Evolutionary conservation across 2,888 invertebrate genomes (phyloP).

Genomic region (Linnaemya vulpina): DNA sequence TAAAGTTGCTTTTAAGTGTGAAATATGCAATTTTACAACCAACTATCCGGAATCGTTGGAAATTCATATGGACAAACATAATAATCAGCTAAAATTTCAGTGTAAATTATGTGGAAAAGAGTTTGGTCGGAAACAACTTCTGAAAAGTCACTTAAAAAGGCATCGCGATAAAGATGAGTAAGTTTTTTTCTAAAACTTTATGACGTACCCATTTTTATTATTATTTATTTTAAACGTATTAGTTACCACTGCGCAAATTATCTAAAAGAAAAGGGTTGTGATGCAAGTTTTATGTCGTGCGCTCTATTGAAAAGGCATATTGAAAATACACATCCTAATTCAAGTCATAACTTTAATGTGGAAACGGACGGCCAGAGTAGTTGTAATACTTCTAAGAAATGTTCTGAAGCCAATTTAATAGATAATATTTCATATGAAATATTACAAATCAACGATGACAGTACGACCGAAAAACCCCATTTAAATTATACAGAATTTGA

Average conservation of each 20-base stretch:
- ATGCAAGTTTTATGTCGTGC: slow-evolving; percentile 59
- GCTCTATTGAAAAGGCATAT: slow-evolving; percentile 71
- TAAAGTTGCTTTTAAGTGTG: slow-evolving; percentile 75
- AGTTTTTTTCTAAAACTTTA: slow-evolving; percentile 9
- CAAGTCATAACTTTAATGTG: neutral
- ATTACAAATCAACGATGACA: slow-evolving; percentile 2
- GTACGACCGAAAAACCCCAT: neutral
- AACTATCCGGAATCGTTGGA: slow-evolving; percentile 78
- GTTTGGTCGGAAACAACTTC: slow-evolving; percentile 78
- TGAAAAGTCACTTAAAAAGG: slow-evolving; percentile 77
- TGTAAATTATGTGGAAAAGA: slow-evolving; percentile 77
- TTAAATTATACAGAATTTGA: slow-evolving; percentile 10
- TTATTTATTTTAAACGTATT: neutral
- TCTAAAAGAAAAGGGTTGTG: slow-evolving; percentile 61
- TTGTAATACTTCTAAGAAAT: neutral
- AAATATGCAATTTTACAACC: slow-evolving; percentile 78
- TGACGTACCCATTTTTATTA: neutral
- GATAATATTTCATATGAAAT: slow-evolving; percentile 24
- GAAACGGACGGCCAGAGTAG: neutral
- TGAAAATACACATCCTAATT: slow-evolving; percentile 62
- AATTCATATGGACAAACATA: slow-evolving; percentile 79
- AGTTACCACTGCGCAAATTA: slow-evolving; percentile 60
- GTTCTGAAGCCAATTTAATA: neutral
- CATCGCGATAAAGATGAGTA: slow-evolving; percentile 76
- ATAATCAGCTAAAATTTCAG: slow-evolving; percentile 76